Evolutionary conservation across 2,797 vertebrate species (phyloP).

Genomic region (Channallabes apus): DNA sequence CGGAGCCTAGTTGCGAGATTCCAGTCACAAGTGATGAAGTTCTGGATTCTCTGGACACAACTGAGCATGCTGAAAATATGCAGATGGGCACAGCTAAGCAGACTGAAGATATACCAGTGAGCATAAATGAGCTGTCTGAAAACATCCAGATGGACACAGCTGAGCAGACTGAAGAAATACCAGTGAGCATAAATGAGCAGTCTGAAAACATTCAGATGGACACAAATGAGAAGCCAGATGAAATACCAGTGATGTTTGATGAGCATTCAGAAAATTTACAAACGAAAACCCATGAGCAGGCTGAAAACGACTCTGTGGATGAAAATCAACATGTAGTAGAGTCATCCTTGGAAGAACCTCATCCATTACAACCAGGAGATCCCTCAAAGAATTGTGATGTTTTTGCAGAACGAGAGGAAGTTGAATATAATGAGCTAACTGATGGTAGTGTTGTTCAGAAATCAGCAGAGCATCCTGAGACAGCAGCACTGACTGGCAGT

Average conservation of each 20-base stretch:
- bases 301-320: background rate
- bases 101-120: background rate
- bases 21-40: background rate
- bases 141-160: background rate
- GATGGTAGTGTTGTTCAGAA: background rate
- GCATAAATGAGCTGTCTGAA: background rate
- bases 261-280: background rate
- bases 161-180: background rate
- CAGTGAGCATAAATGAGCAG: background rate
- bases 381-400: background rate
- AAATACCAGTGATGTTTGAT: background rate
- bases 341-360: background rate
- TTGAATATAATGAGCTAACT: background rate
- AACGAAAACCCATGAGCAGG: background rate
- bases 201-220: background rate
- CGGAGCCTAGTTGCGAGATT: background rate
- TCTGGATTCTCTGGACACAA: background rate
- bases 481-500: background rate
- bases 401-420: constrained; percentile 2
- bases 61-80: background rate
- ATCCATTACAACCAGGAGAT: background rate
- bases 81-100: background rate
- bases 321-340: background rate
- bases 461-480: background rate
- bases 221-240: background rate